A percentile compares a stretch with the other conserved stretches of the same genome.
Evolutionary conservation across 2,113 vertebrate genomes (phyloP).

Genomic region (Daphoenositta chrysoptera): DNA sequence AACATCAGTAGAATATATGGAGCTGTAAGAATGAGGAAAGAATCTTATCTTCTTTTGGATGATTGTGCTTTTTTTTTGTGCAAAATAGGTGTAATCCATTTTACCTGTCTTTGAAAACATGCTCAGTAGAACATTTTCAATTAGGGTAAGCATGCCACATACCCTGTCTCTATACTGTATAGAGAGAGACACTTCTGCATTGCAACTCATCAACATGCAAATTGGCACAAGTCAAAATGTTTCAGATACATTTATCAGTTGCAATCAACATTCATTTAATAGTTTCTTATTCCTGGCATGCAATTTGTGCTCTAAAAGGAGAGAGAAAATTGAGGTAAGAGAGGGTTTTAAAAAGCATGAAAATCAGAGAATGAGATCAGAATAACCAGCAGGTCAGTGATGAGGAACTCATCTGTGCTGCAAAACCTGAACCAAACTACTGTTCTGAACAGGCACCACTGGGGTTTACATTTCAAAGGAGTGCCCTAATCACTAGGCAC

Average conservation of each 20-base stretch:
- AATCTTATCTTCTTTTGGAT: not conserved
- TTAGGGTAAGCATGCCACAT: not conserved
- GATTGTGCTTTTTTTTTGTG: not conserved
- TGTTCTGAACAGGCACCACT: not conserved
- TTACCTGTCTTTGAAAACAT: not conserved
- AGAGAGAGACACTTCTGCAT: not conserved
- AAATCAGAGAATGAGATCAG: not conserved
- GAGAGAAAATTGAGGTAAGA: constrained; percentile 17
- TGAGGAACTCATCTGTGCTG: constrained; percentile 8
- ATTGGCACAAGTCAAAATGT: constrained; percentile 48
- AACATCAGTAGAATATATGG: not conserved
- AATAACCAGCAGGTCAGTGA: not conserved
- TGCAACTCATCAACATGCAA: constrained; percentile 41
- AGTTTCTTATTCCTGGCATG: not conserved
- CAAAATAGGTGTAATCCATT: not conserved
- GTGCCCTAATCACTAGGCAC: constrained; percentile 8
- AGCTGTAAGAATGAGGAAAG: not conserved
- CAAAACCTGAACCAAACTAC: constrained; percentile 36
- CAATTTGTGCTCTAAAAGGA: constrained; percentile 18
- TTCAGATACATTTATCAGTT: constrained; percentile 29
- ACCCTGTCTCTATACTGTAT: not conserved
- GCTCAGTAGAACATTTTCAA: not conserved
- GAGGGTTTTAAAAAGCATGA: not conserved
- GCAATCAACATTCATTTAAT: constrained; percentile 41
- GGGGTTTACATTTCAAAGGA: constrained; percentile 50